phyloP scores from a whole-genome alignment of 2,888 invertebrate genomes.

The Sturmia bella region DNA sequence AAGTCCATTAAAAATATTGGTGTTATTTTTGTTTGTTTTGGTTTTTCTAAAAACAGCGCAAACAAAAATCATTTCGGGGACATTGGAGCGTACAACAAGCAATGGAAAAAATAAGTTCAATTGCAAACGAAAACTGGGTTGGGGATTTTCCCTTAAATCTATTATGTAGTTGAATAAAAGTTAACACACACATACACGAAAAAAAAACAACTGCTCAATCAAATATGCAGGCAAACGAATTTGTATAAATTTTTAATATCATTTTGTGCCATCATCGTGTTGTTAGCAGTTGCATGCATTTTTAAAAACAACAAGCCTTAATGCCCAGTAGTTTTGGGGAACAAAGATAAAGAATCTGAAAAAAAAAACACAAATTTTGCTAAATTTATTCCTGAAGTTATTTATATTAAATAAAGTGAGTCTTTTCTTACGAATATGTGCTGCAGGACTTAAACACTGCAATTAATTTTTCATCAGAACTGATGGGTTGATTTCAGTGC shows the following conservation, averaged over 20 bases:
- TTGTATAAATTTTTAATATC: conserved; percentile 27
- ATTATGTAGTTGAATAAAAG: neutral
- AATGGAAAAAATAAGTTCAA: neutral
- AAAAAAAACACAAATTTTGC: too few species aligned
- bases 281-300: neutral
- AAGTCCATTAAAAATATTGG: conserved; percentile 31
- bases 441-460: too few species aligned
- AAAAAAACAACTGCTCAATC: neutral
- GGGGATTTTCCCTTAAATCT: conserved; percentile 12
- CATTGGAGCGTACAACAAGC: neutral
- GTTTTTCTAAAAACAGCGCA: neutral
- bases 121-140: neutral
- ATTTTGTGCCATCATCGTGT: conserved; percentile 15
- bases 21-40: neutral
- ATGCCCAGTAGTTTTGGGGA: too few species aligned
- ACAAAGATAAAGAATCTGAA: too few species aligned
- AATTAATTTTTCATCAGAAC: neutral
- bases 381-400: too few species aligned
- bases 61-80: neutral
- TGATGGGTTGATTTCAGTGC: neutral
- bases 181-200: neutral
- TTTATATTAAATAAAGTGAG: too few species aligned
- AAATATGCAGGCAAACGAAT: conserved; percentile 11
- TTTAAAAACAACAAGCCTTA: too few species aligned
- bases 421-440: too few species aligned